Evolutionary conservation across 1,140 invertebrate species (phyloP).

Genomic region (Tigriopus japonicus): DNA sequence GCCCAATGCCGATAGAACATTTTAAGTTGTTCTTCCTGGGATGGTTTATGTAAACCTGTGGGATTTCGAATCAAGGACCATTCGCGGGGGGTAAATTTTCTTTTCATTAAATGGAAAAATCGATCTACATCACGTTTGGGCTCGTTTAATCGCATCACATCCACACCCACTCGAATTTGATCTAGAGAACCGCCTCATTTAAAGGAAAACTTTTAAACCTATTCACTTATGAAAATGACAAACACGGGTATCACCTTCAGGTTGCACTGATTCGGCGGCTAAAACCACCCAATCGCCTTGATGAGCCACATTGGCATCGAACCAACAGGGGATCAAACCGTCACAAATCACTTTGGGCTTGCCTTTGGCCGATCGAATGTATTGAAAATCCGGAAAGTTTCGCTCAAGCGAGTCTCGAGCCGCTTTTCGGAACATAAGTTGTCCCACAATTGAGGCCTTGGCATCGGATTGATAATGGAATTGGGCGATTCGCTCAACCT

Average conservation of each 20-base stretch:
- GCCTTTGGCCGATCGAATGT: neutral
- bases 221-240: neutral
- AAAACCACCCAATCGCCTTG: neutral
- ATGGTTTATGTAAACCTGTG: too few relatives aligned
- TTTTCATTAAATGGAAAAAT: neutral
- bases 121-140: neutral
- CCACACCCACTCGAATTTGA: neutral
- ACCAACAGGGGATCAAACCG: neutral
- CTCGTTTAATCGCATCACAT: neutral
- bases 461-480: constrained; percentile 8
- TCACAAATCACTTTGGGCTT: neutral
- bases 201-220: neutral
- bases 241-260: neutral
- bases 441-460: neutral
- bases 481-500: neutral
- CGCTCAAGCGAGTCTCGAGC: neutral
- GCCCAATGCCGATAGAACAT: neutral
- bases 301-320: constrained; percentile 4
- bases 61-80: neutral
- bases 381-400: too few relatives aligned
- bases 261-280: neutral
- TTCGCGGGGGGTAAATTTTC: neutral
- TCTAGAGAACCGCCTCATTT: neutral
- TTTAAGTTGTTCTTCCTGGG: neutral
- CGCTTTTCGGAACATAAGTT: neutral